Percentiles rank a stretch among this genome's conserved stretches.
Evolutionary conservation across 2,797 vertebrate genomes (phyloP).

Genomic region (Loriculus beryllinus): DNA sequence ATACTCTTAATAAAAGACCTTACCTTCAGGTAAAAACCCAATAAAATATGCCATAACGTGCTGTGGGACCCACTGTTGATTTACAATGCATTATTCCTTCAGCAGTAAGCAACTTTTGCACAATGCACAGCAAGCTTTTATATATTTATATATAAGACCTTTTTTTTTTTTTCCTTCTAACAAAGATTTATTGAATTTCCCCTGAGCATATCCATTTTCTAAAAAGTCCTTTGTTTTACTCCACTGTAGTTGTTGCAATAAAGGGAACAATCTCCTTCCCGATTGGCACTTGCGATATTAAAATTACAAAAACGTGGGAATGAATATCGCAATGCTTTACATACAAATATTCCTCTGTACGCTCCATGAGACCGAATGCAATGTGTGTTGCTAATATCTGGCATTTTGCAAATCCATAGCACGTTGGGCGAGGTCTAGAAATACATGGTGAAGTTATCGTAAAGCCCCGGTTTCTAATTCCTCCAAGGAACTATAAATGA

Average conservation of each 20-base stretch:
- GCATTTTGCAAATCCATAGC: slow-evolving; percentile 6
- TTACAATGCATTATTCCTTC: slow-evolving; percentile 71
- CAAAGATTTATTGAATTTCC: slow-evolving; percentile 75
- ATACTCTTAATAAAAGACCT: slow-evolving; percentile 74
- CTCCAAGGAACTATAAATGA: slow-evolving; percentile 47
- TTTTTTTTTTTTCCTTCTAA: slow-evolving; percentile 63
- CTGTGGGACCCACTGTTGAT: slow-evolving; percentile 67
- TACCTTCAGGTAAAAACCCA: slow-evolving; percentile 76
- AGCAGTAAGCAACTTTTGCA: slow-evolving; percentile 72
- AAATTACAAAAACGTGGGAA: not conserved
- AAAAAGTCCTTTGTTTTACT: slow-evolving; percentile 71
- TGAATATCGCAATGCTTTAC: not conserved
- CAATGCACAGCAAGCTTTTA: slow-evolving; percentile 69
- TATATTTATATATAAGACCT: slow-evolving; percentile 60
- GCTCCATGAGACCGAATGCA: slow-evolving; percentile 31
- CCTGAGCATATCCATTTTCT: slow-evolving; percentile 64
- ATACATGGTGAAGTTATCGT: slow-evolving; percentile 39
- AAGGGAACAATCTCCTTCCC: slow-evolving; percentile 41
- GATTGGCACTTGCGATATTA: not conserved
- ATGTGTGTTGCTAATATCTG: slow-evolving; percentile 1
- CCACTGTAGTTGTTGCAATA: slow-evolving; percentile 43
- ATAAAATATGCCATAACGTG: slow-evolving; percentile 73
- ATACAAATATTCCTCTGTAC: slow-evolving; percentile 22
- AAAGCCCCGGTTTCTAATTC: slow-evolving; percentile 23
- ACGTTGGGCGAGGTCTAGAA: slow-evolving; percentile 37